phyloP scores from a whole-genome alignment of 2,888 invertebrate species.

The Thelaira solivaga region DNA sequence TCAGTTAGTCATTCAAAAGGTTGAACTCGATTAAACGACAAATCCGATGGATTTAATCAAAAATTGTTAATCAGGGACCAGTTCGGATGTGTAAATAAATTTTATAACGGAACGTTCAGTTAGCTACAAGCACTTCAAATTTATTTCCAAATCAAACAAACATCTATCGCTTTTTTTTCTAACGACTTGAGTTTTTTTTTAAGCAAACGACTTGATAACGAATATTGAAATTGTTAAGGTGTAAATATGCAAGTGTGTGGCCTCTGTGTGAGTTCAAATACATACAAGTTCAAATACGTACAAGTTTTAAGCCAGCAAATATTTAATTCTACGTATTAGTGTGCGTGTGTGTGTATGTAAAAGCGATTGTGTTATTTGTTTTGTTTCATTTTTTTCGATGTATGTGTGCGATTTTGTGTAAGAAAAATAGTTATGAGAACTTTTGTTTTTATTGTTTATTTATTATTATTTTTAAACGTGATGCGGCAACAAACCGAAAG shows the following conservation, averaged over 20 bases:
- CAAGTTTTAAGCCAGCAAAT: too few species aligned
- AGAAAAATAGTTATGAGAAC: slow-evolving; percentile 54
- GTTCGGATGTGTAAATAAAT: slow-evolving; percentile 27
- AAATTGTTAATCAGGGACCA: slow-evolving; percentile 9
- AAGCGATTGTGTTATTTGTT: too few species aligned
- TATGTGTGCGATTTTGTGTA: slow-evolving; percentile 4
- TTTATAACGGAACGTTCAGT: too few species aligned
- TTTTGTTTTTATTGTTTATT: slow-evolving; percentile 18
- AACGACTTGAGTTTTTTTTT: slow-evolving; percentile 48
- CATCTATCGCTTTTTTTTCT: slow-evolving; percentile 3
- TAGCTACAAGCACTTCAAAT: slow-evolving; percentile 13
- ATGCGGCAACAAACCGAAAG: slow-evolving; percentile 46
- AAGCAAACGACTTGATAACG: slow-evolving; percentile 48
- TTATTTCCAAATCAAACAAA: neutral
- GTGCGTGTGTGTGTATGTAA: neutral
- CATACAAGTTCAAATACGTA: too few species aligned
- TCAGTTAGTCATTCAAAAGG: slow-evolving; percentile 57
- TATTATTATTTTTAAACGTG: slow-evolving; percentile 40
- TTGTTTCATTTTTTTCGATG: neutral
- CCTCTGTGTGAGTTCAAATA: slow-evolving; percentile 5
- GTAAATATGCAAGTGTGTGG: neutral
- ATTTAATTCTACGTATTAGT: too few species aligned
- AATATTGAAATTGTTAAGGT: slow-evolving; percentile 20
- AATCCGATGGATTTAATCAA: slow-evolving; percentile 40
- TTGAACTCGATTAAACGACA: slow-evolving; percentile 56